phyloP scores from a whole-genome alignment of 2,113 vertebrate species.

The Ameiurus melas region DNA sequence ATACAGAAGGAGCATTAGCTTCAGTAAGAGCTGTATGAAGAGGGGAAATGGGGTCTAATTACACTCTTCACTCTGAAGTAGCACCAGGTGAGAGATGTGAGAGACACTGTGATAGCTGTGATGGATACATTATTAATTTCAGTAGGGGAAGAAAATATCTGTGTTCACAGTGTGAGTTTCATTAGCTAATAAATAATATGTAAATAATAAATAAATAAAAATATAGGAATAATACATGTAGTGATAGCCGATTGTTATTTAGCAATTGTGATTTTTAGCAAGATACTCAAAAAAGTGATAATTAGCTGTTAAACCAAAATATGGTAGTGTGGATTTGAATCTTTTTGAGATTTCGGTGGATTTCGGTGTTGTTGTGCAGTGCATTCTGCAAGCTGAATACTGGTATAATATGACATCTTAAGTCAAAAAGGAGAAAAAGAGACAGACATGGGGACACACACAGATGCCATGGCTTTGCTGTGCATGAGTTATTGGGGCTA shows the following conservation, averaged over 20 bases:
- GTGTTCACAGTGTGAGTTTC: not conserved
- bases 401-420: not conserved
- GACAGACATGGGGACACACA: not conserved
- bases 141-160: not conserved
- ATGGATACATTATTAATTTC: not conserved
- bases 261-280: not conserved
- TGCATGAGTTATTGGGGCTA: conserved; percentile 51
- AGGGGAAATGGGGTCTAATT: conserved; percentile 25
- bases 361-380: not conserved
- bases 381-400: not conserved
- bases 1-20: conserved; percentile 7
- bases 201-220: not conserved
- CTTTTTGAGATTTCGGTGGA: not conserved
- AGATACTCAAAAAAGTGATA: not conserved
- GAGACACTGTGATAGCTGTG: not conserved
- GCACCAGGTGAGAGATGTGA: conserved; percentile 7
- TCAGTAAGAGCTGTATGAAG: not conserved
- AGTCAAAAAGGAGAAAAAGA: not conserved
- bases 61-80: not conserved
- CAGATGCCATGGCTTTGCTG: conserved; percentile 27
- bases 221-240: not conserved
- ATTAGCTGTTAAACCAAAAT: not conserved
- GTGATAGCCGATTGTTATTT: not conserved
- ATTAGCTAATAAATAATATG: not conserved
- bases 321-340: not conserved